Base-by-base conservation (phyloP, 1,140 invertebrate genomes). In the Brachionus paranguensis region DNA sequence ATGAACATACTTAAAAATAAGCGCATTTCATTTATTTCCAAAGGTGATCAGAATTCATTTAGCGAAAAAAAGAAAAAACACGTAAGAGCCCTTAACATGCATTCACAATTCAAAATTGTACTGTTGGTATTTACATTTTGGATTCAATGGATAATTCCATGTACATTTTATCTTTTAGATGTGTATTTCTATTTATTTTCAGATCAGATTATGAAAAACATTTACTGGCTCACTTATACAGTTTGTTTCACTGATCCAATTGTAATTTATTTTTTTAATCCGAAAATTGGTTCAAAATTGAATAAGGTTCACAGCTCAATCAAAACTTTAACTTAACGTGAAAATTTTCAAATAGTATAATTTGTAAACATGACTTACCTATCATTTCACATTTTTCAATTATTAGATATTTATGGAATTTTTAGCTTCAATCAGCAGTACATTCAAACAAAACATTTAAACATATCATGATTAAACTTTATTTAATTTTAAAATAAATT, bases 121-220 rank as follows among this genome's bases (percentile, higher is more conserved):
- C 65, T 70, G 33, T 70, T 70, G 65, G 65, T 70, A 70, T 70
- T 70, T 70, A 70, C 65, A 33, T 70, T 70, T 70, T 70, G 65
- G 65, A 33, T 37, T 33, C 65, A 70, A 14, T 70, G 65, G 65
- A 37, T 29, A 14, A 70, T 37, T n/a, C 65, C 65, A 14, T 70
- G 65, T 3, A 5, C 14, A 14, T 29, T 70, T 33, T 33, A 37
- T 37, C 14, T 70, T 11, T 70, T 37, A 33, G 37, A 70, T 37
- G 7, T n/a, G 5, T 29, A 37, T 5, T 37, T 70, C 6, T 33
- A 70, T 70, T 4, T 70, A n/a, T 33, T 70, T 29, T n/a, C 24
- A n/a, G n/a, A 37, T 70, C 27, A 70, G 14, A 37, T 37, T 14
- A 70, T 70, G 65, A 70, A 37, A 29, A 70, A 37, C 4, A 37